Percentiles rank a stretch among this genome's conserved stretches.
Conservation (phyloP, 2,888 invertebrate species). For the Plusia festucae region DNA sequence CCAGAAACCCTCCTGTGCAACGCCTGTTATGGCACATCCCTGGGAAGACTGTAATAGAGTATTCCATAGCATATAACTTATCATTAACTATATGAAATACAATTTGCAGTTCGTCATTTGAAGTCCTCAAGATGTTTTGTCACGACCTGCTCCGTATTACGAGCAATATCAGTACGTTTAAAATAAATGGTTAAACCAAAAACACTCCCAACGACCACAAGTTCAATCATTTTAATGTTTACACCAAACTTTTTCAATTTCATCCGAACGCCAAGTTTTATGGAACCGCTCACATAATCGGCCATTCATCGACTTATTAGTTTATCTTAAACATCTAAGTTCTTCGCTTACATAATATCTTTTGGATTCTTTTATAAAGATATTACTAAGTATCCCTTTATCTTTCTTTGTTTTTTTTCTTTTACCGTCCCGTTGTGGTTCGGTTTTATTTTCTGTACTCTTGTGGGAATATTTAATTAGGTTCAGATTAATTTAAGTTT, state of each 20-base stretch:
- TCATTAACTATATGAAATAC: too few relatives aligned
- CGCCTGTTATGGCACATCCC: too few relatives aligned
- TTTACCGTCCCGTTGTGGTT: constrained; percentile 1
- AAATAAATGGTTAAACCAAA: neutral
- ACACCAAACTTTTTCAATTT: constrained; percentile 40
- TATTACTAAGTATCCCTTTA: constrained; percentile 22
- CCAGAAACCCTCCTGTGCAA: too few relatives aligned
- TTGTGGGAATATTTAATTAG: neutral
- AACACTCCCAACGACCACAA: neutral
- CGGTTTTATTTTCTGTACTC: constrained; percentile 10
- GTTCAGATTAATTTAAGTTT: neutral
- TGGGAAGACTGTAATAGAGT: too few relatives aligned
- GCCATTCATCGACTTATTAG: constrained; percentile 48
- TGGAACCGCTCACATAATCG: constrained; percentile 43
- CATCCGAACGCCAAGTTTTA: constrained; percentile 19
- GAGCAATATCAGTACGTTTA: neutral
- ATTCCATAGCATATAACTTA: too few relatives aligned
- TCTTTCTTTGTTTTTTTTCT: neutral
- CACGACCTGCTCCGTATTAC: too few relatives aligned
- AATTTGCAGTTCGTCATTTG: too few relatives aligned
- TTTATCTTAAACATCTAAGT: constrained; percentile 46
- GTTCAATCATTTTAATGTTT: constrained; percentile 10
- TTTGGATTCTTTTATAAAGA: constrained; percentile 23
- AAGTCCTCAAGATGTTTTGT: too few relatives aligned
- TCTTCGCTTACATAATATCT: constrained; percentile 21